A percentile compares a stretch with the other conserved stretches of the same genome.
Conservation (phyloP, 2,888 invertebrate genomes). For the Mesochorus sp. region DNA sequence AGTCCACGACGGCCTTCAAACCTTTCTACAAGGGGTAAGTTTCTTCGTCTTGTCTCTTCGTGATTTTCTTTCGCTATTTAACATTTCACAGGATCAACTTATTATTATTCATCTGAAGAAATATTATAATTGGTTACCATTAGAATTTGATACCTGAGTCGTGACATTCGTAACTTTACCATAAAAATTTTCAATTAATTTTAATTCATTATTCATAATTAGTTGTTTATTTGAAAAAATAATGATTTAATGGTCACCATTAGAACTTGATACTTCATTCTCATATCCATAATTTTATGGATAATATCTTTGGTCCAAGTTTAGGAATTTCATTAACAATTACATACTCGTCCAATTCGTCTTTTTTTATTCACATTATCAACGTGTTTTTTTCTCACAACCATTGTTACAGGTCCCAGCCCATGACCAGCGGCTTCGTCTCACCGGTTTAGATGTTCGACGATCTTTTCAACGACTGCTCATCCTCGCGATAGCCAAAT, state of each 20-base stretch:
- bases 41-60: constrained; percentile 9
- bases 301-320: no score
- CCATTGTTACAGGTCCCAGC: constrained; percentile 86
- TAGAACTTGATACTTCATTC: no score
- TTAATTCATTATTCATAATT: no score
- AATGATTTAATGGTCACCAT: no score
- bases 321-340: no score
- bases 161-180: no score
- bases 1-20: constrained; percentile 88
- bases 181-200: no score
- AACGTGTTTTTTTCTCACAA: constrained; percentile 27
- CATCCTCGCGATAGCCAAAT: constrained; percentile 39
- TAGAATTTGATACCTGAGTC: no score
- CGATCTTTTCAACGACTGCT: constrained; percentile 4
- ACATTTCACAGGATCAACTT: neutral
- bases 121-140: no score
- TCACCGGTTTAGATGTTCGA: constrained; percentile 86
- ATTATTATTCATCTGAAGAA: no score
- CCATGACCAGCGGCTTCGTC: constrained; percentile 89
- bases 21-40: constrained; percentile 95
- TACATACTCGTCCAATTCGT: neutral
- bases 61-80: neutral
- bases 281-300: no score
- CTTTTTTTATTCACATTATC: neutral
- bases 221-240: no score